Base-by-base conservation (phyloP, 2,888 invertebrate species). In the Matsumyia berberina region DNA sequence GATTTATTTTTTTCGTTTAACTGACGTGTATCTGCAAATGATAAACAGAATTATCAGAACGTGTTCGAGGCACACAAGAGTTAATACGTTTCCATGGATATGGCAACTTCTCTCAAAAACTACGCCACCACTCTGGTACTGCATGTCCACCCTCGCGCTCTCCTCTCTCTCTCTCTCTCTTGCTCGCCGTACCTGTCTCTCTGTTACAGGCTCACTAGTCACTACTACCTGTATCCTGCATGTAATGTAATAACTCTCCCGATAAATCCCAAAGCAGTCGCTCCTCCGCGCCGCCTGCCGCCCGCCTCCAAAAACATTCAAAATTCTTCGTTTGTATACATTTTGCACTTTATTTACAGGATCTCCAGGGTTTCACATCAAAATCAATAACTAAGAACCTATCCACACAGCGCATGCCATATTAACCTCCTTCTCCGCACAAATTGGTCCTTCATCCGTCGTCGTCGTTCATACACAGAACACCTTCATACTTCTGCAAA, bases 361-460 rank as follows among this genome's bases (percentile, higher is more conserved):
- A 83, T 73, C 70, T 77, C 82, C 62, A 62, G 78, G 69, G 73
- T 78, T 83, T 73, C 78, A 83, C 78, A 69, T 85, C 73, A 78
- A 85, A 85, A 85, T 85, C 83, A 85, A 85, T 85, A 78, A 78
- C 60, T 58, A 79, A 74, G 83, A 78, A 85, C 79, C 69, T 85
- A 85, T 85, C 19, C 79, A 79, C 79, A 79, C 67, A 17, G 83
- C 83, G 83, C 83, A 85, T 85, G 83, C 57, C 83, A 79, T 73
- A 85, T 79, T 79, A 85, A 85, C 73, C 74, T 79, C 74, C 1
- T 24, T 24, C 73, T 85, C 83, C 79, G 64, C 57, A 79, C 69
- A 85, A 85, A 85, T 74, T 85, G 69, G 74, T 69, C 83, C 69
- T 85, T 69, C 79, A 79, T 74, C 62, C 66, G 37, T 57, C 37